Conservation (phyloP, 2,888 invertebrate genomes). For the Heteromurus nitidus region DNA sequence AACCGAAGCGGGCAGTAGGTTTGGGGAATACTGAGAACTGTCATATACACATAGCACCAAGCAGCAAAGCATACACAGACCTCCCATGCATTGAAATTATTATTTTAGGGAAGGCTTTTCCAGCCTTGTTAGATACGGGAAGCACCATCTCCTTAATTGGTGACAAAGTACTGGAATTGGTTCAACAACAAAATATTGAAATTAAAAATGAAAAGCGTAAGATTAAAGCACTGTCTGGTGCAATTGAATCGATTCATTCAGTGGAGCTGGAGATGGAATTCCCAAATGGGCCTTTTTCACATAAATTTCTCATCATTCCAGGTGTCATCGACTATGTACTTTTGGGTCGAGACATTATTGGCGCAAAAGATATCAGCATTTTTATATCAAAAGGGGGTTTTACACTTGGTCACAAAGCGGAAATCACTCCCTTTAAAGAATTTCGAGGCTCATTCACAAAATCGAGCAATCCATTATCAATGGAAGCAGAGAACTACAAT, state of each 20-base stretch:
- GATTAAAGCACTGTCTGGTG: background rate
- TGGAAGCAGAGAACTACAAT: background rate
- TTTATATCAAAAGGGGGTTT: background rate
- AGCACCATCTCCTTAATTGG: slow-evolving; percentile 7
- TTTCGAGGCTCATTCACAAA: background rate
- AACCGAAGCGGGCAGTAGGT: background rate
- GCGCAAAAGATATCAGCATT: background rate
- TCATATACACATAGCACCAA: background rate
- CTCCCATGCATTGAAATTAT: background rate
- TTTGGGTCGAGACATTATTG: slow-evolving; percentile 5
- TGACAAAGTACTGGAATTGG: slow-evolving; percentile 7
- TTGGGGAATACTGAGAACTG: background rate
- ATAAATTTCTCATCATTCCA: background rate
- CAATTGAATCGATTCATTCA: background rate
- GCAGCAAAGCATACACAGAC: background rate
- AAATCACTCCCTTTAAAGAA: background rate
- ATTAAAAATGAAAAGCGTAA: background rate
- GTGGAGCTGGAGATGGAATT: background rate
- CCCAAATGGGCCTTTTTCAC: background rate
- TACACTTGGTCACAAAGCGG: background rate
- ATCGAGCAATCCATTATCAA: background rate
- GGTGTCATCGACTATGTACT: background rate
- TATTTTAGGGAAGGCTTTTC: background rate
- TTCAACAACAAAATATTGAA: background rate
- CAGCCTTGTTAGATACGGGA: slow-evolving; percentile 23